Evolutionary conservation across 2,888 invertebrate genomes (phyloP), one percentile per base, ranked within the genome.

Genomic region (Lasioglossum oenotherae): DNA sequence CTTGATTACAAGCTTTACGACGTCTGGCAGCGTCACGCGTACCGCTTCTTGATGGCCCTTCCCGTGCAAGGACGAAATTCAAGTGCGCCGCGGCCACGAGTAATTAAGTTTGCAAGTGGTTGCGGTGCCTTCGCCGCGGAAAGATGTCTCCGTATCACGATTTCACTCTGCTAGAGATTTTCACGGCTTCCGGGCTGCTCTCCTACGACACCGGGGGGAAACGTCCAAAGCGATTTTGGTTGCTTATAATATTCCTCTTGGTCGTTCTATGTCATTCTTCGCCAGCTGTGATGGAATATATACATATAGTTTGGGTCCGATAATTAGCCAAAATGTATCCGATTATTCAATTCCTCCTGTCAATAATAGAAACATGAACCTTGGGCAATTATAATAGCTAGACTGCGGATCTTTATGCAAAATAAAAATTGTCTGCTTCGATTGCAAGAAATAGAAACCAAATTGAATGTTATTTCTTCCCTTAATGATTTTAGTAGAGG

Each of bases 1-100:
- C 89, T 89, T 91, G 87, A 91, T 91, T 89, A 87, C 90, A 78
- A 85, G 85, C 82, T 91, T 85, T 88, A 88, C 90, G 88, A 88
- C 78, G 77, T 71, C 77, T 67, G 27, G 78, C 67, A 60, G 73
- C 67, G 82, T 73, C 80, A 76, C 82, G 73, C 84, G 78, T 78
- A 74, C 81, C 82, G 73, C 77, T 78, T 78, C 77, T 78, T 78
- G 80, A 80, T 88, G 78, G 80, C 82, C 60, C 74, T 79, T 72
- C 82, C 67, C 77, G 71, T 14, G 12, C 60, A 38, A 31, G n/a
- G 76, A 75, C 78, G 84, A 80, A 78, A 83, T 78, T 85, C 87
- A 75, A 82, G 84, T 87, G 76, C 80, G 73, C 69, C 72, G 73
- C 79, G 78, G 81, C 74, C 83, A 75, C 81, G 78, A 87, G 85